A percentile compares a stretch with the other conserved stretches of the same genome.
These are phyloP conservation scores for Chironomus striatipennis DNA, from an alignment of 1,140 invertebrate genomes.

Conservation along the genomic window DNA sequence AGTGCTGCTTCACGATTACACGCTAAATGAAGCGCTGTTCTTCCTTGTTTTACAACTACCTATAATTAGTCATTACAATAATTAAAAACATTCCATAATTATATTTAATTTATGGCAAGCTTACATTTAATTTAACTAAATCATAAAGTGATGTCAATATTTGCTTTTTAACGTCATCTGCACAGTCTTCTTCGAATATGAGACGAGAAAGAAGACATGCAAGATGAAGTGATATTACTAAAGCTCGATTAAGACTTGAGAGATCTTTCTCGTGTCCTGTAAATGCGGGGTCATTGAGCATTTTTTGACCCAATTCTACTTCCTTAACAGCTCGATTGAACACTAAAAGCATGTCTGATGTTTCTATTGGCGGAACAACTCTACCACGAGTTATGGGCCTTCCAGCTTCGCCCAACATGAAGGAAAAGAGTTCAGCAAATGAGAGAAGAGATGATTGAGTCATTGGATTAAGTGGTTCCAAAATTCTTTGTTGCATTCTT, in stretches of 20 bases:
- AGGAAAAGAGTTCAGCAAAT: constrained; percentile 91
- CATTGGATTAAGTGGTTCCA: constrained; percentile 89
- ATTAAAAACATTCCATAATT: not conserved
- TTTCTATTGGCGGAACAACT: constrained; percentile 66
- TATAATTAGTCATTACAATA: constrained; percentile 8
- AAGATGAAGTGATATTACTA: constrained; percentile 79
- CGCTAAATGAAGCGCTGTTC: constrained; percentile 75
- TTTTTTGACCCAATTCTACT: constrained; percentile 48
- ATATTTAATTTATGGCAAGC: constrained; percentile 34
- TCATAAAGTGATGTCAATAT: constrained; percentile 58
- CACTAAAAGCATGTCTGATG: constrained; percentile 72
- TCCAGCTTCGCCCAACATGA: constrained; percentile 72
- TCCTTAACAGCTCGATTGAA: constrained; percentile 69
- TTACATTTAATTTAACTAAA: constrained; percentile 67
- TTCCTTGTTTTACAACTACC: constrained; percentile 51
- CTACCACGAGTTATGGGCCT: constrained; percentile 58
- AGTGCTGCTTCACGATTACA: constrained; percentile 52
- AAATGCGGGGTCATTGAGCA: constrained; percentile 45
- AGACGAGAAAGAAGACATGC: constrained; percentile 64
- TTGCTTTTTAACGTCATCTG: constrained; percentile 44
- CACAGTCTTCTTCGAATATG: constrained; percentile 44
- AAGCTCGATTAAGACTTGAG: constrained; percentile 67
- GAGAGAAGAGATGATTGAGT: constrained; percentile 87
- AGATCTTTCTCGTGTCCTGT: constrained; percentile 60
- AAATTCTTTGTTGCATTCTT: constrained; percentile 88